These are phyloP conservation scores for Sakesphorus luctuosus DNA, from an alignment of 2,113 vertebrate species.

Conservation along the genomic window DNA sequence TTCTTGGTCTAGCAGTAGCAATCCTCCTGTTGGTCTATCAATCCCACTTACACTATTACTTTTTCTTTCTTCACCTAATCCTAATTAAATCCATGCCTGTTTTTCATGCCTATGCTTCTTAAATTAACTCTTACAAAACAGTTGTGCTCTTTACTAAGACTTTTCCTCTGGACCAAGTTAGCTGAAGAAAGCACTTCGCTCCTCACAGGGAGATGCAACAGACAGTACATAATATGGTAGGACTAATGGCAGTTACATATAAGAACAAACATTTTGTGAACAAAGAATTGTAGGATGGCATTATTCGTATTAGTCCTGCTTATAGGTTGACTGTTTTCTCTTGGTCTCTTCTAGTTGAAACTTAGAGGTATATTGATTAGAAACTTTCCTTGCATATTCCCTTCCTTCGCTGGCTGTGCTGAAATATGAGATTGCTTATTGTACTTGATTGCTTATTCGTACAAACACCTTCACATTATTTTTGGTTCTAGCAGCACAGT, in stretches of 20 bases:
- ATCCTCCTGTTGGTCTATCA: not conserved
- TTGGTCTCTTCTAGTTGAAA: not conserved
- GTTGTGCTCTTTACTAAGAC: not conserved
- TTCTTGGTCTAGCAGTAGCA: not conserved
- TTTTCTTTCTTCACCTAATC: not conserved
- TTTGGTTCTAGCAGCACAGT: not conserved
- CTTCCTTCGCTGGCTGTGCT: not conserved
- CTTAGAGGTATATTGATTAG: not conserved
- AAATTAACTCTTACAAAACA: not conserved
- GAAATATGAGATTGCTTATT: not conserved
- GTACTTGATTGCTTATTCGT: not conserved
- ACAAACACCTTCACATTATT: not conserved
- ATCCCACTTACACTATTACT: not conserved
- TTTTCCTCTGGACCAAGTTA: not conserved
- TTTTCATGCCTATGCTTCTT: not conserved
- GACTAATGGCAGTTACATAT: not conserved
- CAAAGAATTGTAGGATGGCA: not conserved
- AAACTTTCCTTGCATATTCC: not conserved
- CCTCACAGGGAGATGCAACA: not conserved
- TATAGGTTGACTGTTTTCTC: not conserved
- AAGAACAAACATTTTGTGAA: not conserved
- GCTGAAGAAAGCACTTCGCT: not conserved
- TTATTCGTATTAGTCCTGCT: not conserved
- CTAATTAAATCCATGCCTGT: not conserved
- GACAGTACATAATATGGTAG: not conserved